Percentiles rank a stretch among this genome's conserved stretches.
Conservation (phyloP, 23 tunicate genomes). For the Trididemnum clinides region DNA sequence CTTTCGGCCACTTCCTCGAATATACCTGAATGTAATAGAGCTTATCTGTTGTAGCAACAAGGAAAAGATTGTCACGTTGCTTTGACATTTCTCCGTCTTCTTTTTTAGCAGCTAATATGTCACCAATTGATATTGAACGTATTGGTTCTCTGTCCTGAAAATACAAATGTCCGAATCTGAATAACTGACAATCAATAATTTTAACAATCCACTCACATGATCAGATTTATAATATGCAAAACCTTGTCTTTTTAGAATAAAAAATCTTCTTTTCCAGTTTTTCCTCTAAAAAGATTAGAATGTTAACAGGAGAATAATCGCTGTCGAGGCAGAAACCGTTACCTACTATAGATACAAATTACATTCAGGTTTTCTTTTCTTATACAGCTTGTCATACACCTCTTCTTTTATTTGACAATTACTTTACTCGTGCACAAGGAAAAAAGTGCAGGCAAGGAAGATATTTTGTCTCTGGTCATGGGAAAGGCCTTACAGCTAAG, state of each 20-base stretch:
- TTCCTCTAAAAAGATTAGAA: too few species aligned
- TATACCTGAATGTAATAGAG: constrained; percentile 91
- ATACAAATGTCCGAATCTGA: neutral
- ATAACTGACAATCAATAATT: neutral
- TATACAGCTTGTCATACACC: too few species aligned
- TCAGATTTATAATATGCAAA: constrained; percentile 74
- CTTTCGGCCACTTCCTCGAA: too few species aligned
- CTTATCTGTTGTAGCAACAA: constrained; percentile 83
- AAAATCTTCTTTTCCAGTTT: constrained; percentile 90
- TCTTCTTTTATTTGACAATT: too few species aligned
- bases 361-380: too few species aligned
- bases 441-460: too few species aligned
- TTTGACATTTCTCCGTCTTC: constrained; percentile 24
- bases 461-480: too few species aligned
- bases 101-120: constrained; percentile 60
- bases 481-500: too few species aligned
- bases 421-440: too few species aligned
- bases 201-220: constrained; percentile 9
- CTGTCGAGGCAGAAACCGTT: too few species aligned
- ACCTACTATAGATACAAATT: too few species aligned
- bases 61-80: constrained; percentile 56
- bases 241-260: constrained; percentile 39
- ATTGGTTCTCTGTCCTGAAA: constrained; percentile 77
- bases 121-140: constrained; percentile 57
- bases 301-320: too few species aligned